Conservation (phyloP, 2,797 vertebrate genomes). For the Sebastes hubbsi region DNA sequence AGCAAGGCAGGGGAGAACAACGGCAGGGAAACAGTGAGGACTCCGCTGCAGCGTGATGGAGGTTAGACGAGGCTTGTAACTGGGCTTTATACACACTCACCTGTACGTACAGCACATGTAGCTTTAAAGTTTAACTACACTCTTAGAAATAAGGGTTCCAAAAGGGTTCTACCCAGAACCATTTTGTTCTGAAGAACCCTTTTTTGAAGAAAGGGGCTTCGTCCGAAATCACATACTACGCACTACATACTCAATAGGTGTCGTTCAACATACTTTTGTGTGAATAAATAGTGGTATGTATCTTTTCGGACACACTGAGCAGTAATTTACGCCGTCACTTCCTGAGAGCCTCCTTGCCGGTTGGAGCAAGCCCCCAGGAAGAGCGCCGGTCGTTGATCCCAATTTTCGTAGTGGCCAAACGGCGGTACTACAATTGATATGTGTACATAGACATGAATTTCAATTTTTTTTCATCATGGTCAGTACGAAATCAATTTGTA, state of each 20-base stretch:
- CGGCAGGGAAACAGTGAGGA: neutral
- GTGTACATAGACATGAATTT: too few species aligned
- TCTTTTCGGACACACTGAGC: neutral
- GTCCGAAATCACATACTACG: neutral
- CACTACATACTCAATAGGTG: neutral
- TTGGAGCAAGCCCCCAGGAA: neutral
- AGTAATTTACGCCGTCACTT: neutral
- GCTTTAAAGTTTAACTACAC: neutral
- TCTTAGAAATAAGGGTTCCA: neutral
- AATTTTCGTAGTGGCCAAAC: neutral
- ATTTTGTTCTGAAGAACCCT: fast-evolving
- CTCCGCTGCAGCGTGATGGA: neutral
- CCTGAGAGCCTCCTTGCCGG: too few species aligned
- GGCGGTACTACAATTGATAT: neutral
- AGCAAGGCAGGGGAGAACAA: neutral
- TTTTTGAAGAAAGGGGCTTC: too few species aligned
- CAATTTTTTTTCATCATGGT: too few species aligned
- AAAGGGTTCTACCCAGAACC: neutral
- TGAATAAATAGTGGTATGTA: too few species aligned
- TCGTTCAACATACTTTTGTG: neutral
- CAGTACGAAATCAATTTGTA: too few species aligned
- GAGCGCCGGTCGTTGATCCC: fast-evolving
- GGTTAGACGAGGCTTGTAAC: neutral
- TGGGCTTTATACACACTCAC: conserved; percentile 8
- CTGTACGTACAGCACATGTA: neutral